Evolutionary conservation across 1,140 invertebrate species (phyloP).

Genomic region (Lucilia cuprina): DNA sequence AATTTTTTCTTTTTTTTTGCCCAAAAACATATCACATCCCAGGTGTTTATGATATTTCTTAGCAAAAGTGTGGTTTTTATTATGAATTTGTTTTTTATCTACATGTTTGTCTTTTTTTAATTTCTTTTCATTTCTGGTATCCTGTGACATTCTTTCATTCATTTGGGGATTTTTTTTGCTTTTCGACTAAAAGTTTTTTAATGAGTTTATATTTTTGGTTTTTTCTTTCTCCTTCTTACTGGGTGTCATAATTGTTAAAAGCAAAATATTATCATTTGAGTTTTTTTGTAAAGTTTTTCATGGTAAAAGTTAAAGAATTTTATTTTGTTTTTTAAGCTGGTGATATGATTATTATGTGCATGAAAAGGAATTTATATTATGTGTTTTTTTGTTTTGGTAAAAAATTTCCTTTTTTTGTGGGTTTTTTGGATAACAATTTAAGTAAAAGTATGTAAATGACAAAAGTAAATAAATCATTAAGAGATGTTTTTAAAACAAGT

Average conservation of each 20-base stretch:
- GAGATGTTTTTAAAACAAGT: too few relatives aligned
- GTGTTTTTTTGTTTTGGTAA: too few relatives aligned
- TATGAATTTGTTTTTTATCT: background rate
- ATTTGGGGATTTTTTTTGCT: too few relatives aligned
- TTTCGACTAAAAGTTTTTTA: background rate
- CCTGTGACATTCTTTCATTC: background rate
- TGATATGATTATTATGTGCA: background rate
- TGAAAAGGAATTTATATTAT: too few relatives aligned
- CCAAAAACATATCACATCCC: background rate
- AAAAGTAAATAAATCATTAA: too few relatives aligned
- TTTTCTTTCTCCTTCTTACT: background rate
- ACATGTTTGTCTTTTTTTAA: background rate
- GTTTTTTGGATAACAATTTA: too few relatives aligned
- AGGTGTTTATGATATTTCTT: background rate
- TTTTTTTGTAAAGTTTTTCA: too few relatives aligned
- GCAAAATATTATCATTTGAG: background rate
- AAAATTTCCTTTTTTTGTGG: background rate
- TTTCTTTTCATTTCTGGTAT: background rate
- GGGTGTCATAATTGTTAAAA: background rate
- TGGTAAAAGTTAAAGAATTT: background rate
- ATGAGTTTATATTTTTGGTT: background rate
- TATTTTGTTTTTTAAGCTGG: background rate
- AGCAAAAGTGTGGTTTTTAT: background rate
- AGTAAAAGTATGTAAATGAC: background rate
- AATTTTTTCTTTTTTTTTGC: background rate